Percentiles rank a stretch among this genome's conserved stretches.
Evolutionary conservation across 30 jellyfish, hydroid and myxozoan genomes (phyloP).

Genomic region (Turritopsis dohrnii): DNA sequence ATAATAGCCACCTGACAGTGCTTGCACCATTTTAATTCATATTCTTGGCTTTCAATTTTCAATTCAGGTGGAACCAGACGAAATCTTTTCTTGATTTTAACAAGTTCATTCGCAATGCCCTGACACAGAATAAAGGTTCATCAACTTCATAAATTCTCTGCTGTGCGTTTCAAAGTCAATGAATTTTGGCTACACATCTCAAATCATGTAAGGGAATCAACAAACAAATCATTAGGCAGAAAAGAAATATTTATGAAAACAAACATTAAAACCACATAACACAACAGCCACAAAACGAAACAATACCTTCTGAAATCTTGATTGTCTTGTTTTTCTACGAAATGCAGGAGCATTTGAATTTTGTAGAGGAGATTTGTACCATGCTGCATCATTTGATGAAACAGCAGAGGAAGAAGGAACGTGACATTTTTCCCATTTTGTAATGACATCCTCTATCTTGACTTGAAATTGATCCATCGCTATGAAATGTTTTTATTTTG

Average conservation of each 20-base stretch:
- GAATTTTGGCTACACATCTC: too few species aligned
- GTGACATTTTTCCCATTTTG: not conserved
- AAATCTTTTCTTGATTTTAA: not conserved
- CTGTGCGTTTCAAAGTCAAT: too few species aligned
- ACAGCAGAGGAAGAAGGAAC: not conserved
- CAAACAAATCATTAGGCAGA: not conserved
- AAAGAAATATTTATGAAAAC: not conserved
- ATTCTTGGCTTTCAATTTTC: not conserved
- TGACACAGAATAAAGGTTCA: not conserved
- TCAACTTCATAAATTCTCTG: too few species aligned
- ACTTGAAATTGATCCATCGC: not conserved
- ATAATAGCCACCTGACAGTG: conserved; percentile 14
- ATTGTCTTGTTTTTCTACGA: not conserved
- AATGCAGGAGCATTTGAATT: not conserved
- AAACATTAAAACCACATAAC: not conserved
- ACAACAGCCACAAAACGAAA: not conserved
- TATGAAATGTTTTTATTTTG: not conserved
- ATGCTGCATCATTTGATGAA: not conserved
- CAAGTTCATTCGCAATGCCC: not conserved
- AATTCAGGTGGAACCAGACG: not conserved
- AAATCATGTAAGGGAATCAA: too few species aligned
- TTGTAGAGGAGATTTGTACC: not conserved
- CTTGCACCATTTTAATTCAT: not conserved
- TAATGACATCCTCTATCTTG: not conserved
- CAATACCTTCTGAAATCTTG: not conserved